Evolutionary conservation across 2,797 vertebrate genomes (phyloP), one percentile per base, ranked within the genome.

Genomic region (Sus cebifrons): DNA sequence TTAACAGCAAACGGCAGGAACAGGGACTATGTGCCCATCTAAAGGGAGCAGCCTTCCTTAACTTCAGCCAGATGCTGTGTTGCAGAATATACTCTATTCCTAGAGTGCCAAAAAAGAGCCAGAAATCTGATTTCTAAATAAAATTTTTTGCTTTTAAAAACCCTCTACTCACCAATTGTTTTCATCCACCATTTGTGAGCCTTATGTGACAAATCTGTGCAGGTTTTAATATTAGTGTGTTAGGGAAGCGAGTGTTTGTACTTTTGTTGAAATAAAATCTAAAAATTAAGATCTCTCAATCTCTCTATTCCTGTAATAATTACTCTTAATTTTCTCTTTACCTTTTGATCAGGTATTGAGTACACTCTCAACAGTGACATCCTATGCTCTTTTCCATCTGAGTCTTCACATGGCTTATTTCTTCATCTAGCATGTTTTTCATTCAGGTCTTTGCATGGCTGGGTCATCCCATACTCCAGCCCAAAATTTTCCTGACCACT

Each of bases 131-230:
- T 83, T 88, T 86, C 23, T 88, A 91, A 87, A 65, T 84, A 88
- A 91, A 91, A 88, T 60, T 52, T 62, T 64, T 81, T 75, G 52
- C 71, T 71, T 89, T 95, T 64, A 29, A 71, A 92, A 89, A 71
- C 32, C 77, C 18, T 74, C 29, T 67, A 60, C 25, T 65, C 32
- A n/a, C 36, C 74, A 88, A 65, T 85, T 91, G 84, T 71, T 87
- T 91, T 79, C 74, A 84, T 44, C 83, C 67, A 84, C 40, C 78
- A 7, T 91, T 94, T 88, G 52, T 84, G 60, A 91, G 49, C 40
- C 15, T 32, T 52, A 14, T 75, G 11, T 87, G 21, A 74, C 23
- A 73, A 3, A 84, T 67, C 40, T 60, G 64, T 40, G 16, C 16
- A 58, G 25, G 27, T 40, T 81, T 92, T 68, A 65, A 77, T 49